phyloP scores from a whole-genome alignment of 2,113 vertebrate species.

The Morone saxatilis region DNA sequence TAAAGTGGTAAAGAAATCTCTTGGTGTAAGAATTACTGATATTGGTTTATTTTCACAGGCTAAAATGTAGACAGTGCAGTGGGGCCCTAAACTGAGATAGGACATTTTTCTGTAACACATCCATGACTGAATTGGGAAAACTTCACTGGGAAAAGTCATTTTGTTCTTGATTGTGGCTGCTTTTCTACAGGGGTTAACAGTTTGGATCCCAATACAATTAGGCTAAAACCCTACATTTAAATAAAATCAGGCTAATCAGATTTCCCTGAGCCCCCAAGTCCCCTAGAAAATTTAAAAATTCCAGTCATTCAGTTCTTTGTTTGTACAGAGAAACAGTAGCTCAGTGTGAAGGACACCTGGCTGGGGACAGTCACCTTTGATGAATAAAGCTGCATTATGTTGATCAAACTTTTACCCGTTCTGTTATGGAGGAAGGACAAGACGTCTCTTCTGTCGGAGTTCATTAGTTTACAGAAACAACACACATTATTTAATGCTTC shows the following conservation, averaged over 20 bases:
- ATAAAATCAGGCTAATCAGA: neutral
- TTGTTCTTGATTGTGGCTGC: neutral
- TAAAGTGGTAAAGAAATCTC: no score
- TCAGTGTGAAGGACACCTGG: neutral
- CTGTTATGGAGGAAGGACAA: neutral
- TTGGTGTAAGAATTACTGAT: no score
- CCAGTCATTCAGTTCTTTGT: neutral
- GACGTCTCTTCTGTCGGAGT: neutral
- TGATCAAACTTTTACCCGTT: neutral
- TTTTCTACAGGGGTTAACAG: neutral
- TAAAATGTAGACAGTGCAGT: no score
- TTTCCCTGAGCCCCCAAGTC: neutral
- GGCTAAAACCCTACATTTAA: neutral
- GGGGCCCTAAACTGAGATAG: no score
- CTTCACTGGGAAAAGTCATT: neutral
- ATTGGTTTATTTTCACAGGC: no score
- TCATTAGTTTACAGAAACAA: neutral
- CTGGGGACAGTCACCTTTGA: no score
- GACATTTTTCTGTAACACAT: no score
- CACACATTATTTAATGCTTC: no score
- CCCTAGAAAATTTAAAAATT: no score
- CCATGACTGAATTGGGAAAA: neutral
- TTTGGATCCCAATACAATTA: neutral
- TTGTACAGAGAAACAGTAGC: neutral
- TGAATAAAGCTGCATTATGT: neutral